Conservation (phyloP, 2,797 vertebrate genomes). For the Leptodactylus fallax region DNA sequence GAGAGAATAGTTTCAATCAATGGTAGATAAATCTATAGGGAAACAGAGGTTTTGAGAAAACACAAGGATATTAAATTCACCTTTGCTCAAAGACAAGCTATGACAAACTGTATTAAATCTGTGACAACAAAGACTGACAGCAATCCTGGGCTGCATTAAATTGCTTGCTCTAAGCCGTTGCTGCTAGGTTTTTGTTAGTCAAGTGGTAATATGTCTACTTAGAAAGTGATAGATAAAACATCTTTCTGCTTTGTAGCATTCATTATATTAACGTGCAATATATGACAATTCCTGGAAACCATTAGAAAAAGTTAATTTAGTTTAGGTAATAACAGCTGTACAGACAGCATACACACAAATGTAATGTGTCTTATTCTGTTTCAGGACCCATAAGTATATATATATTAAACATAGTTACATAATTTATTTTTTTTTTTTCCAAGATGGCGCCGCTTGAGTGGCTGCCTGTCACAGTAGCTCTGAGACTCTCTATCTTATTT, state of each 20-base stretch:
- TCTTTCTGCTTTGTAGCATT: neutral
- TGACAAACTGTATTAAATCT: constrained; percentile 50
- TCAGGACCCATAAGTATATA: neutral
- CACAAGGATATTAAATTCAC: constrained; percentile 48
- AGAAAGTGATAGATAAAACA: neutral
- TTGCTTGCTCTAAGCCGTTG: neutral
- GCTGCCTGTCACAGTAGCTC: no score
- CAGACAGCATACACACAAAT: neutral
- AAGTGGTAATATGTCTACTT: constrained; percentile 8
- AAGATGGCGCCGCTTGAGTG: no score
- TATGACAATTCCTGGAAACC: neutral
- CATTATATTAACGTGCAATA: neutral
- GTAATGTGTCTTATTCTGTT: neutral
- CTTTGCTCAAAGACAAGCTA: constrained; percentile 41
- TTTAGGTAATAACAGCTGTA: neutral
- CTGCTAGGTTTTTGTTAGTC: neutral
- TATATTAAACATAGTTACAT: no score
- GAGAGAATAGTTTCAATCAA: constrained; percentile 8
- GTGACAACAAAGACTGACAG: constrained; percentile 33
- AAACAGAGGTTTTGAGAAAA: constrained; percentile 39
- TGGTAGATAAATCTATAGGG: constrained; percentile 43
- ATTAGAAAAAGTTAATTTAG: neutral
- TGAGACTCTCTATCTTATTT: no score
- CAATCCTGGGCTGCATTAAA: constrained; percentile 6
- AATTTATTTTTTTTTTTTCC: no score